Conservation (phyloP, 2,113 vertebrate genomes). For the Noctilio leporinus region DNA sequence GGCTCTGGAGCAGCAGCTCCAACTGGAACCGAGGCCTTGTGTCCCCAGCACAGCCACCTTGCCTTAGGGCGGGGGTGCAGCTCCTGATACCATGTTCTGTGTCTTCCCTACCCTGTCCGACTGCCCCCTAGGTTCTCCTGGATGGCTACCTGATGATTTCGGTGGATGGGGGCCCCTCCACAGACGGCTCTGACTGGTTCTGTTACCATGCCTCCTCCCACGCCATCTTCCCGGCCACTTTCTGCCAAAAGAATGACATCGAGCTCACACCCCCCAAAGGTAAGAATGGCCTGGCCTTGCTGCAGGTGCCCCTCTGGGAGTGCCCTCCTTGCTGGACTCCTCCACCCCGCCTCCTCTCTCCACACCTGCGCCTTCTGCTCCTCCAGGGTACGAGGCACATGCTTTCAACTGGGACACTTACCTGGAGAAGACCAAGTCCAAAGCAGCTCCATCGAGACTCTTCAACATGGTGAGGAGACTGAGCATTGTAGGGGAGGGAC, state of each 20-base stretch:
- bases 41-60: neutral
- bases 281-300: slow-evolving; percentile 48
- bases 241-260: slow-evolving; percentile 90
- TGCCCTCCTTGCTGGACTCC: neutral
- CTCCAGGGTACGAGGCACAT: slow-evolving; percentile 82
- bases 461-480: slow-evolving; percentile 89
- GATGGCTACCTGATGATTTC: slow-evolving; percentile 95
- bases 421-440: slow-evolving; percentile 83
- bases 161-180: slow-evolving; percentile 86
- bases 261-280: slow-evolving; percentile 89
- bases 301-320: neutral
- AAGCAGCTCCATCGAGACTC: slow-evolving; percentile 84
- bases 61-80: neutral
- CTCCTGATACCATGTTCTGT: fast-evolving
- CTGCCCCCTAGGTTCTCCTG: slow-evolving; percentile 83
- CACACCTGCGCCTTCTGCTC: neutral
- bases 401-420: slow-evolving; percentile 90
- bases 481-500: neutral
- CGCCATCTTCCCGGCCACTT: slow-evolving; percentile 88
- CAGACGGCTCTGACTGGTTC: slow-evolving; percentile 89
- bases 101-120: fast-evolving
- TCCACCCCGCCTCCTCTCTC: neutral
- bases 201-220: slow-evolving; percentile 95
- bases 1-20: neutral
- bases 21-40: fast-evolving